A percentile compares a stretch with the other conserved stretches of the same genome.
Evolutionary conservation across 1,140 invertebrate species (phyloP).

Genomic region (Cherax destructor): DNA sequence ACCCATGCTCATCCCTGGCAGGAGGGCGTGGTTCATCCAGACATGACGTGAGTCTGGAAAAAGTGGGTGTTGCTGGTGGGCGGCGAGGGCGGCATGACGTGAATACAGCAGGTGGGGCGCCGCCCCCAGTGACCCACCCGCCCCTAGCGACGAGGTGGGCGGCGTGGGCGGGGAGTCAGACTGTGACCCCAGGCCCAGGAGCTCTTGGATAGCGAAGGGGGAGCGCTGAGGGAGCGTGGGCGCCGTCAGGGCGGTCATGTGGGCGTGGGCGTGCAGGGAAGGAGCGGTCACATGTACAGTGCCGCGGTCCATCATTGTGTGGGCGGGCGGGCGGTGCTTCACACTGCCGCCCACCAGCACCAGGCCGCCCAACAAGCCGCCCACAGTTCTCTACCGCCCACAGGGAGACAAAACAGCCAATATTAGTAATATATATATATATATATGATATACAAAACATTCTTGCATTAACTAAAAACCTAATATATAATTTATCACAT

Average conservation of each 20-base stretch:
- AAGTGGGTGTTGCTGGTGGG: slow-evolving; percentile 62
- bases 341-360: slow-evolving; percentile 18
- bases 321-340: slow-evolving; percentile 30
- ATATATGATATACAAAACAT: too few species aligned
- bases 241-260: slow-evolving; percentile 71
- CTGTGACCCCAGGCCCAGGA: slow-evolving; percentile 83
- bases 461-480: too few species aligned
- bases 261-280: slow-evolving; percentile 70
- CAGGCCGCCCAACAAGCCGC: not conserved
- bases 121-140: slow-evolving; percentile 67
- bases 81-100: slow-evolving; percentile 66
- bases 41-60: slow-evolving; percentile 71
- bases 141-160: slow-evolving; percentile 56
- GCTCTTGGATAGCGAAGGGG: slow-evolving; percentile 93
- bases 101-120: slow-evolving; percentile 69
- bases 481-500: too few species aligned
- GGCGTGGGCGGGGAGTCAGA: slow-evolving; percentile 61
- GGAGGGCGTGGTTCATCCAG: slow-evolving; percentile 71
- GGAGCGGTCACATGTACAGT: slow-evolving; percentile 69
- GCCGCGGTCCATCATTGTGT: slow-evolving; percentile 67
- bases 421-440: not conserved
- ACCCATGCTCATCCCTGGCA: slow-evolving; percentile 68
- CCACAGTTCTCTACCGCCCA: not conserved
- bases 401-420: not conserved
- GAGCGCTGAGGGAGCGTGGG: slow-evolving; percentile 86